A percentile compares a stretch with the other conserved stretches of the same genome.
Conservation (phyloP, 2,113 vertebrate species). For the Prietella phreatophila region DNA sequence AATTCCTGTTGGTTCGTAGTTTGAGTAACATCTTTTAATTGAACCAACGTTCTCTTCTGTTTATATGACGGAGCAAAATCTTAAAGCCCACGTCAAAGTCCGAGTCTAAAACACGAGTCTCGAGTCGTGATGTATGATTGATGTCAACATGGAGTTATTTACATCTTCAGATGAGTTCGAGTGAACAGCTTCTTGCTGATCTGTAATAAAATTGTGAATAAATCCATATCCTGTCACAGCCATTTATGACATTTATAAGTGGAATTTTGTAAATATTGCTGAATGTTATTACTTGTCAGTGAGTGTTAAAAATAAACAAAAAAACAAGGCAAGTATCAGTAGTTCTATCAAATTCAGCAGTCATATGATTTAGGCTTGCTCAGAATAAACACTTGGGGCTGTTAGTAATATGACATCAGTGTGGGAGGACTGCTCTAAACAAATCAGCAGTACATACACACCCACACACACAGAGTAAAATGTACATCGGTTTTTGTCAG, state of each 20-base stretch:
- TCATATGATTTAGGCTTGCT: slow-evolving; percentile 9
- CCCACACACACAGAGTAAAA: neutral
- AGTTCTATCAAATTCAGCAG: neutral
- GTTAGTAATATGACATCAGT: slow-evolving; percentile 8
- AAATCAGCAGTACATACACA: neutral
- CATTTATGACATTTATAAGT: neutral
- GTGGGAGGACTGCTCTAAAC: slow-evolving; percentile 7
- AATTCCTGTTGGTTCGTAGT: neutral
- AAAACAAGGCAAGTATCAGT: neutral
- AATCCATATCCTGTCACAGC: neutral
- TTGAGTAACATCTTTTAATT: neutral
- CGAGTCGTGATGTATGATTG: neutral
- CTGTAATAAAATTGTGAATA: neutral
- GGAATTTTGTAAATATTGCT: neutral
- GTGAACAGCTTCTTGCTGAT: neutral
- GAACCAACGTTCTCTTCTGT: neutral
- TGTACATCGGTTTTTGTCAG: neutral
- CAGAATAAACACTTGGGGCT: slow-evolving; percentile 9
- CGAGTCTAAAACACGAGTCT: neutral
- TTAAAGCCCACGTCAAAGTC: neutral
- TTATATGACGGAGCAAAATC: neutral
- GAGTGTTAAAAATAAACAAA: neutral
- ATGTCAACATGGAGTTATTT: neutral
- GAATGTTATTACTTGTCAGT: too few species aligned
- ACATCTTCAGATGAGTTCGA: neutral